A percentile compares a stretch with the other conserved stretches of the same genome.
These are phyloP conservation scores for Brotula barbata DNA, from an alignment of 2,797 vertebrate species.

Conservation along the genomic window DNA sequence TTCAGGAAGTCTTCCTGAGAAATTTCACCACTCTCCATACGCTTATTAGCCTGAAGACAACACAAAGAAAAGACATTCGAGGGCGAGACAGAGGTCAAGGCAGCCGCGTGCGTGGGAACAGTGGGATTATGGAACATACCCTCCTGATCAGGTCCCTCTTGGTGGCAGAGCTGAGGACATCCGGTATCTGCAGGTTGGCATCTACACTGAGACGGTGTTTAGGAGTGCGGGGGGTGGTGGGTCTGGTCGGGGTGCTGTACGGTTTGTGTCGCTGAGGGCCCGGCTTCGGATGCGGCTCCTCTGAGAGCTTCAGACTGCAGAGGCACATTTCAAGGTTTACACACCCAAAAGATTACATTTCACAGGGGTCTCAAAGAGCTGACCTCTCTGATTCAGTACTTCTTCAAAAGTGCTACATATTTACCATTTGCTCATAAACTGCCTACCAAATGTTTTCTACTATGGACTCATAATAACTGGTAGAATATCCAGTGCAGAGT, in stretches of 20 bases:
- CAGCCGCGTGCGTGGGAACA: not conserved
- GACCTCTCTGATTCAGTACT: too few species aligned
- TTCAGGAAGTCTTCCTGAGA: slow-evolving; percentile 93
- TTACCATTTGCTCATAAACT: too few species aligned
- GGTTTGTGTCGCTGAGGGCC: slow-evolving; percentile 85
- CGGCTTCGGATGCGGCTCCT: slow-evolving; percentile 80
- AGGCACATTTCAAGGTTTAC: not conserved
- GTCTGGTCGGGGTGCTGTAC: slow-evolving; percentile 82
- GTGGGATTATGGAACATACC: slow-evolving; percentile 64
- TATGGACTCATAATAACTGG: too few species aligned
- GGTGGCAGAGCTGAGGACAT: slow-evolving; percentile 89
- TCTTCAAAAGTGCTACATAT: too few species aligned
- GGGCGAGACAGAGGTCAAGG: not conserved
- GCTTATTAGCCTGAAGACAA: slow-evolving; percentile 84
- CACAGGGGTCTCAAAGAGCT: too few species aligned
- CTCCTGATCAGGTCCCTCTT: slow-evolving; percentile 94
- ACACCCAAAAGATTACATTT: too few species aligned
- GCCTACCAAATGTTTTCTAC: too few species aligned
- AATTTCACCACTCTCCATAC: slow-evolving; percentile 90
- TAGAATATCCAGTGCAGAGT: too few species aligned
- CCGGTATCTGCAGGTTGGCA: slow-evolving; percentile 95
- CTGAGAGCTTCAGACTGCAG: slow-evolving; percentile 82
- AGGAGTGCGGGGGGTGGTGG: slow-evolving; percentile 81
- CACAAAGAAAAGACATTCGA: not conserved
- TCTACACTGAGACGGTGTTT: slow-evolving; percentile 96